Conservation (phyloP, 2,113 vertebrate genomes). For the Lipophrys pholis region DNA sequence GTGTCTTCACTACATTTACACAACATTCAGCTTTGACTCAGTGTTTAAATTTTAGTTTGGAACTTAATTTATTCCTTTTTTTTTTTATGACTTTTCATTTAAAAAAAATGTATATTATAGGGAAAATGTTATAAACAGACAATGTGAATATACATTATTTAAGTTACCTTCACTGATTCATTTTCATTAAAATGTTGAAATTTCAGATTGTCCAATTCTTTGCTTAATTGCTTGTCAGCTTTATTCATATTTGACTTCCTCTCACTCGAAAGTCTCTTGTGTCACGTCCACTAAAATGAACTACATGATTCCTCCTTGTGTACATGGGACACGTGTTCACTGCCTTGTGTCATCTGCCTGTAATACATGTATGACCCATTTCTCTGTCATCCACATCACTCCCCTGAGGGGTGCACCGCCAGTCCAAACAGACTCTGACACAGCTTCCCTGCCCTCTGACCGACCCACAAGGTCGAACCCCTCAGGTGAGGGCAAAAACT, state of each 20-base stretch:
- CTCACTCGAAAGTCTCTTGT: not conserved
- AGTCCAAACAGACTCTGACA: constrained; percentile 37
- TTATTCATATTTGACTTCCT: not conserved
- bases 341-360: constrained; percentile 29
- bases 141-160: no score
- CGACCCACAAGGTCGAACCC: not conserved
- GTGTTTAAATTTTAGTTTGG: no score
- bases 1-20: no score
- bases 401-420: constrained; percentile 14
- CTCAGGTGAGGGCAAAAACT: not conserved
- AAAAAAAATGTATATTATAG: no score
- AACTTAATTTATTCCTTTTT: no score
- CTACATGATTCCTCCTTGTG: not conserved
- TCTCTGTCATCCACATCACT: constrained; percentile 17
- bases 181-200: no score
- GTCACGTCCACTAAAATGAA: not conserved
- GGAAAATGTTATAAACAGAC: no score
- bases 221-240: not conserved
- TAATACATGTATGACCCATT: constrained; percentile 48
- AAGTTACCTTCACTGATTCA: no score
- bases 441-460: constrained; percentile 41
- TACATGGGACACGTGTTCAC: not conserved
- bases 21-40: no score
- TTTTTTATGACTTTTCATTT: no score
- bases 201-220: not conserved